phyloP scores from a whole-genome alignment of 2,113 vertebrate genomes.

The Neotragus pygmaeus region DNA sequence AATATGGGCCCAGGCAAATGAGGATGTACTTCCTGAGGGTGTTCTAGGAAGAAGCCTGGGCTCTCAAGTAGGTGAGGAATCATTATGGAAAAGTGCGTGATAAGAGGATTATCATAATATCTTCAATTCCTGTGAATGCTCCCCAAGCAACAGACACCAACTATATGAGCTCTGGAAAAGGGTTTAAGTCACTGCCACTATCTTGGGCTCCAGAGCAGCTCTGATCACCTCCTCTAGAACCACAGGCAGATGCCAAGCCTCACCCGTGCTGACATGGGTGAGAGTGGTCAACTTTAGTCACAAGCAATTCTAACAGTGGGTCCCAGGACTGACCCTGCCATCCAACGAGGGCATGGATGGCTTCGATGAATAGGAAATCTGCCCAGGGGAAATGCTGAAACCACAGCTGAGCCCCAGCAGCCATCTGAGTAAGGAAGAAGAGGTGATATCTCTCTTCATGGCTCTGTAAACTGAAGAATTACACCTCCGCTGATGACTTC shows the following conservation, averaged over 20 bases:
- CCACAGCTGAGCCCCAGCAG: background rate
- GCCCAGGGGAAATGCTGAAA: background rate
- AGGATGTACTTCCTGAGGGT: background rate
- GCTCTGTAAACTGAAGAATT: background rate
- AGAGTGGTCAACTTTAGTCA: background rate
- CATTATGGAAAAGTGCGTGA: background rate
- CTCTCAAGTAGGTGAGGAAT: background rate
- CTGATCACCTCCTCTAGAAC: background rate
- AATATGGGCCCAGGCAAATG: background rate
- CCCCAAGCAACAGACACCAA: background rate
- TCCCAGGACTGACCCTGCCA: background rate
- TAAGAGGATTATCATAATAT: background rate
- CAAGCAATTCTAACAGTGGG: background rate
- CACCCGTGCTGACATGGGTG: background rate
- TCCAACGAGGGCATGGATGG: background rate
- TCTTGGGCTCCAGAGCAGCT: background rate
- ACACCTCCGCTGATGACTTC: background rate
- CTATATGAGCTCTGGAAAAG: background rate
- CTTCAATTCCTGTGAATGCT: background rate
- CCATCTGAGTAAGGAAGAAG: background rate
- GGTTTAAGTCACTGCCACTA: background rate
- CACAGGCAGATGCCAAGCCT: background rate
- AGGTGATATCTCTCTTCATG: background rate
- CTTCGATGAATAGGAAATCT: background rate
- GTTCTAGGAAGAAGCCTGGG: background rate